Base-by-base conservation (phyloP, 2,888 invertebrate genomes). In the Serrognathus titanus region DNA sequence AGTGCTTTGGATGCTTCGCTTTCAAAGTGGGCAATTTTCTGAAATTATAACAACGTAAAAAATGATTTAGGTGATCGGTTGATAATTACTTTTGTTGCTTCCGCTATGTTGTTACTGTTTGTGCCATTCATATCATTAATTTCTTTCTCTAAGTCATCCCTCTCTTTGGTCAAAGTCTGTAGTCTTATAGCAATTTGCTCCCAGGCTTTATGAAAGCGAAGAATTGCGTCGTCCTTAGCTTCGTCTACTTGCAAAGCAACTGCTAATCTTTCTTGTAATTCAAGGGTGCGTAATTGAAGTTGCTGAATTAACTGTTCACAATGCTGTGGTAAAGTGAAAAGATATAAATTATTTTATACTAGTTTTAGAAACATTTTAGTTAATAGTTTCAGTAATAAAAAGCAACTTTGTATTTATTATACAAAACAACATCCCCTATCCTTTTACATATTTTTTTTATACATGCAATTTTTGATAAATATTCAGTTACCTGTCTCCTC, bases 201-300 rank as follows among this genome's bases (percentile, higher is more conserved):
- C 81, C 87, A 86, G 0, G 87, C 85, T 10, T 83, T 82, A 54
- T 86, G 83, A 41, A 89, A 82, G 66, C 85, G 85, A 3, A 78
- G 69, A 53, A 92, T 84, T 0, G 88, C 85, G 1, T 79, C 75
- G 66, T 91, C 91, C 71, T 92, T 92, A 0, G 86, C 82, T 53
- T 85, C 83, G 73, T 92, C 92, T 0, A 92, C 87, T 73, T 86
- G 84, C 4, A 91, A 74, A 0, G 92, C 92, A 0, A 92, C 90
- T 0, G 91, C 88, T 31, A 92, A 73, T 66, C 87, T 87, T 71
- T 92, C 89, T 71, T 92, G 89, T 65, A 89, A 85, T 64, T 92
- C 90, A 24, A 92, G 76, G 49, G 88, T 76, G 63, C 86, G 85
- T 64, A 83, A 83, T 71, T 92, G 92, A 1, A 92, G 75, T 50